Base-by-base conservation (phyloP, 2,113 vertebrate species). In the Scomber japonicus region DNA sequence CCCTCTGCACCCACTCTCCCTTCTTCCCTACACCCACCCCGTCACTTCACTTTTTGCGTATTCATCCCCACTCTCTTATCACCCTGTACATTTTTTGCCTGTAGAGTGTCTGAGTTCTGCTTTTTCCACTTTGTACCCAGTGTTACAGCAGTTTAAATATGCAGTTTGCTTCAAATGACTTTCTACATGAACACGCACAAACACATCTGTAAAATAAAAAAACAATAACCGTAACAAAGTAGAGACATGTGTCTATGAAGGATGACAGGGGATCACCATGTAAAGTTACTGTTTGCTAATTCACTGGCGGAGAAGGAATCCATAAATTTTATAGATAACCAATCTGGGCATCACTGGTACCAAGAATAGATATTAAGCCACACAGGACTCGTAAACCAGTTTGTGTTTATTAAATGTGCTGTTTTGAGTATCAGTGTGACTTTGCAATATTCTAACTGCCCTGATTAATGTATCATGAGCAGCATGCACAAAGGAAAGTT, bases 1-100 rank as follows among this genome's bases (percentile, higher is more conserved):
- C 84, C 75, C 84, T 75, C 67, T 86, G 66, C 81, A 72, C 68
- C 66, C 79, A 76, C 51, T 68, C 78, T 73, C 61, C 63, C 77
- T 62, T 67, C 67, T 27, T 48, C 46, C 71, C 19, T 61, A 49
- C 73, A 71, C 54, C 66, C 68, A 82, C 45, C 53, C 53, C 49
- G 50, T 45, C 11, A 60, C 55, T 62, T 31, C 46, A 50, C 21
- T 44, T 59, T 14, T 24, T 73, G 31, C 55, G 13, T 49, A 45
- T n/a, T 53, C 35, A 48, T 13, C 45, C n/a, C 62, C 17, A 6
- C 30, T 3, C 31, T n/a, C 19, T 12, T 10, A 19, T 54, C 19
- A n/a, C 21, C 30, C 31, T 31, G 19, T 3, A 12, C 62, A 27
- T 27, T 27, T 27, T 72, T 6, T 13, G 50, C 44, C 35, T 12